These are phyloP conservation scores for Napeogenes sylphis DNA, from an alignment of 2,888 invertebrate genomes.

Conservation along the genomic window DNA sequence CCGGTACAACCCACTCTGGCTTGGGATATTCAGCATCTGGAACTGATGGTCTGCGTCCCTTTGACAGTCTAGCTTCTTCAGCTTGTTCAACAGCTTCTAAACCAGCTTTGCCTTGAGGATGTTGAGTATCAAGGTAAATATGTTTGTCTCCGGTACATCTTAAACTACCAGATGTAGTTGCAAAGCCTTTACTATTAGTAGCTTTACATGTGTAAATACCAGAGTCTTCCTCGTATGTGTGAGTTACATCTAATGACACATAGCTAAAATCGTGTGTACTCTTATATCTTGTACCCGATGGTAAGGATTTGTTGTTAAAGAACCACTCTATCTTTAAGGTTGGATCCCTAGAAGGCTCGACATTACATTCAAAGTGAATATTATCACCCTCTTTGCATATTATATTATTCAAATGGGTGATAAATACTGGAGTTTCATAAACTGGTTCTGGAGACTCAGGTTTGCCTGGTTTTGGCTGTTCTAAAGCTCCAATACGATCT, in stretches of 20 bases:
- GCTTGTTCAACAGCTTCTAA: constrained; percentile 93
- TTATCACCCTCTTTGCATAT: constrained; percentile 92
- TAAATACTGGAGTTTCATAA: constrained; percentile 92
- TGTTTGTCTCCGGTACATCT: constrained; percentile 88
- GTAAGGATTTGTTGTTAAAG: constrained; percentile 93
- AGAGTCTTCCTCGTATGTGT: constrained; percentile 93
- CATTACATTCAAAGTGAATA: constrained; percentile 93
- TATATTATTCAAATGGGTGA: constrained; percentile 93
- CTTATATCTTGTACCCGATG: constrained; percentile 92
- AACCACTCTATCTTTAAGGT: constrained; percentile 96
- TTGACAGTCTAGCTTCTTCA: constrained; percentile 88
- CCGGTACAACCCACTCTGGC: constrained; percentile 91
- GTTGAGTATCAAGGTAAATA: constrained; percentile 93
- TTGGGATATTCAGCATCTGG: constrained; percentile 89
- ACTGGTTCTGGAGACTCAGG: constrained; percentile 85
- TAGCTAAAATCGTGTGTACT: constrained; percentile 97
- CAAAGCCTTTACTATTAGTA: constrained; percentile 91
- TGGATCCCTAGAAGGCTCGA: constrained; percentile 94
- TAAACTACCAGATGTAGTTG: constrained; percentile 92
- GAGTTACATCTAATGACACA: constrained; percentile 92
- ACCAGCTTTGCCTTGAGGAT: constrained; percentile 95
- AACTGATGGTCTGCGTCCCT: constrained; percentile 81
- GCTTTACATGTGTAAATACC: constrained; percentile 95
- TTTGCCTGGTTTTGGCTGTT: constrained; percentile 84
- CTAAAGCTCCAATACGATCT: constrained; percentile 90